phyloP scores from a whole-genome alignment of 2,888 invertebrate species.

The Yponomeuta malinellus region DNA sequence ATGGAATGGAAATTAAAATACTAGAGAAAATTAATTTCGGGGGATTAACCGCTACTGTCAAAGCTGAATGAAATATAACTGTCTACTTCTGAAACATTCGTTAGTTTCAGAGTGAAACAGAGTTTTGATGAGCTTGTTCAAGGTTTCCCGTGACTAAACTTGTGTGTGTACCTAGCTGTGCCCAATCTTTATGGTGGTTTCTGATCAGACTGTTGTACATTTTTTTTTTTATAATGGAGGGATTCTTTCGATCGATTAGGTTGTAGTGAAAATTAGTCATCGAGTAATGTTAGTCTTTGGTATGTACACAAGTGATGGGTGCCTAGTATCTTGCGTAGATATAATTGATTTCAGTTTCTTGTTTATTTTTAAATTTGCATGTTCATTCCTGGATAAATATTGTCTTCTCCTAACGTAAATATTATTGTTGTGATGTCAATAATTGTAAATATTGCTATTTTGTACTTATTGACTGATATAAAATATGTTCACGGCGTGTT shows the following conservation, averaged over 20 bases:
- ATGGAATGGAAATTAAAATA: too few relatives aligned
- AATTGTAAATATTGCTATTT: conserved; percentile 48
- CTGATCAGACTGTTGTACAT: neutral
- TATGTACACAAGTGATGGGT: neutral
- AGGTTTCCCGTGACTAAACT: too few relatives aligned
- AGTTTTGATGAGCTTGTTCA: too few relatives aligned
- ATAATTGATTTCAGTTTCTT: neutral
- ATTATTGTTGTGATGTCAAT: conserved; percentile 39
- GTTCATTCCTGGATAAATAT: neutral
- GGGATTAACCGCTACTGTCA: too few relatives aligned
- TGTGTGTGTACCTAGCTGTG: too few relatives aligned
- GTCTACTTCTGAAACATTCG: too few relatives aligned
- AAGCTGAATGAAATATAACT: too few relatives aligned
- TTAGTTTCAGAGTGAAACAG: too few relatives aligned
- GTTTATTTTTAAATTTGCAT: neutral
- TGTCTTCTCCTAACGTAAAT: neutral
- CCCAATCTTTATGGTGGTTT: too few relatives aligned
- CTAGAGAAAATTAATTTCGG: too few relatives aligned
- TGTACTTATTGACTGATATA: conserved; percentile 57
- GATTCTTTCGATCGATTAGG: too few relatives aligned
- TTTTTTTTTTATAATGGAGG: neutral
- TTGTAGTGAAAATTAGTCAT: neutral
- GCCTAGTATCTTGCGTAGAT: neutral
- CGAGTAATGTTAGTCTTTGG: neutral
- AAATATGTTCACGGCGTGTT: neutral